A percentile compares a stretch with the other conserved stretches of the same genome.
These are phyloP conservation scores for Sturnus vulgaris DNA, from an alignment of 2,113 vertebrate species.

Conservation along the genomic window DNA sequence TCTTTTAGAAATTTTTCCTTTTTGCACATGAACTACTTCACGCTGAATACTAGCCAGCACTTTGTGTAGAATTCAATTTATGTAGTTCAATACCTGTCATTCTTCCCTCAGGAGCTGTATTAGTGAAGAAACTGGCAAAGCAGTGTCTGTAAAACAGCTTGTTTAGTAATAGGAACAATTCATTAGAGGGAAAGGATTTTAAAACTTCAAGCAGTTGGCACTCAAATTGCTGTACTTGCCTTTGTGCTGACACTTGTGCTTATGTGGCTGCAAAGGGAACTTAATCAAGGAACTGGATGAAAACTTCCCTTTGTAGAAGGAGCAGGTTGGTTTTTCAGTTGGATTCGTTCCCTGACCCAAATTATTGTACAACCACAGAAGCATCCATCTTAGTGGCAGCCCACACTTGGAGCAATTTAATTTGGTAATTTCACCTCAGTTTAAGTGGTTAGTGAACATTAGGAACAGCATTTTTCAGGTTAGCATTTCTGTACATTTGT, in stretches of 20 bases:
- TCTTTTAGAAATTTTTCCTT: not conserved
- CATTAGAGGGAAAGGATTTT: not conserved
- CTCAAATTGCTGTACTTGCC: not conserved
- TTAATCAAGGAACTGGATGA: not conserved
- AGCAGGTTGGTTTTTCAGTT: constrained; percentile 1
- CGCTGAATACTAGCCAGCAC: not conserved
- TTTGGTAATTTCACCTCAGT: not conserved
- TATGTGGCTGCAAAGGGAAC: constrained; percentile 10
- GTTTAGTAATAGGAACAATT: not conserved
- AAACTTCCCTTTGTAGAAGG: constrained; percentile 5
- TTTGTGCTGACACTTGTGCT: constrained; percentile 36
- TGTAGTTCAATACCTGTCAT: not conserved
- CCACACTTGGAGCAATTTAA: not conserved
- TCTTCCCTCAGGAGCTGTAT: not conserved
- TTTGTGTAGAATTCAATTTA: not conserved
- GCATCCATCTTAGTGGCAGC: not conserved
- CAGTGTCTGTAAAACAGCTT: not conserved
- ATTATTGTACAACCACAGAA: not conserved
- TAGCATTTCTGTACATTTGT: not conserved
- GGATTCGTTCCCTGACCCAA: constrained; percentile 36
- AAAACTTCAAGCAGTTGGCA: constrained; percentile 9
- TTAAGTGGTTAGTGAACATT: not conserved
- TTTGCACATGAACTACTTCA: not conserved
- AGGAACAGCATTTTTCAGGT: not conserved
- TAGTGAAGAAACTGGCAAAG: not conserved